A percentile compares a stretch with the other conserved stretches of the same genome.
phyloP scores from a whole-genome alignment of 2,888 invertebrate species.

The Yponomeuta evonymella region DNA sequence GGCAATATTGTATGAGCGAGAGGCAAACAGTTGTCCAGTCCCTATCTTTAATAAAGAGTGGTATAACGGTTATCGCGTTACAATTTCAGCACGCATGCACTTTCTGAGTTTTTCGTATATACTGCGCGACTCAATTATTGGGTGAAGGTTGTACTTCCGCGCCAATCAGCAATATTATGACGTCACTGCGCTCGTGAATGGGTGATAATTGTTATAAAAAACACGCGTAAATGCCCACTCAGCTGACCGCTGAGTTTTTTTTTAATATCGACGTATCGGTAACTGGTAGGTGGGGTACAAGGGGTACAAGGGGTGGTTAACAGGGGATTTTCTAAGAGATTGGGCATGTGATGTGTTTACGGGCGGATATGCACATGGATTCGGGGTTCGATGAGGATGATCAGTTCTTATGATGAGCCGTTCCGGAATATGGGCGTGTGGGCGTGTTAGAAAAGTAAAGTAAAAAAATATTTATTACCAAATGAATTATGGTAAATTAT shows the following conservation, averaged over 20 bases:
- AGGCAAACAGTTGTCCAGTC: too few species aligned
- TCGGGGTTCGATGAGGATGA: too few species aligned
- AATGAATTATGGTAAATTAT: too few species aligned
- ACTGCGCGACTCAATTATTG: slow-evolving; percentile 36
- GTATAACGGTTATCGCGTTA: too few species aligned
- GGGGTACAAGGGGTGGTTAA: neutral
- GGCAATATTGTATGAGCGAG: too few species aligned
- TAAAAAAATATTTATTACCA: too few species aligned
- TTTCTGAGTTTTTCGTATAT: neutral
- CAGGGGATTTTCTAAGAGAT: neutral
- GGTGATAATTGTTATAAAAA: neutral
- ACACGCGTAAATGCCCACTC: neutral
- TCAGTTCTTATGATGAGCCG: too few species aligned
- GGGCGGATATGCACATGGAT: neutral
- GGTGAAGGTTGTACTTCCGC: slow-evolving; percentile 32
- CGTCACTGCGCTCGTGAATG: slow-evolving; percentile 27
- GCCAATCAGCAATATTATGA: slow-evolving; percentile 33
- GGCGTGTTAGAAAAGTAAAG: too few species aligned
- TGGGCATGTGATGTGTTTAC: neutral
- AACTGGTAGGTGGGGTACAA: neutral
- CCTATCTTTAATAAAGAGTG: too few species aligned
- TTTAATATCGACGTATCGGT: neutral
- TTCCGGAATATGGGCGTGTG: too few species aligned
- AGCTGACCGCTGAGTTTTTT: neutral
- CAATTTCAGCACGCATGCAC: neutral